Evolutionary conservation across 2,888 invertebrate species (phyloP), one percentile per base, ranked within the genome.

Genomic region (Camponotus fellah): DNA sequence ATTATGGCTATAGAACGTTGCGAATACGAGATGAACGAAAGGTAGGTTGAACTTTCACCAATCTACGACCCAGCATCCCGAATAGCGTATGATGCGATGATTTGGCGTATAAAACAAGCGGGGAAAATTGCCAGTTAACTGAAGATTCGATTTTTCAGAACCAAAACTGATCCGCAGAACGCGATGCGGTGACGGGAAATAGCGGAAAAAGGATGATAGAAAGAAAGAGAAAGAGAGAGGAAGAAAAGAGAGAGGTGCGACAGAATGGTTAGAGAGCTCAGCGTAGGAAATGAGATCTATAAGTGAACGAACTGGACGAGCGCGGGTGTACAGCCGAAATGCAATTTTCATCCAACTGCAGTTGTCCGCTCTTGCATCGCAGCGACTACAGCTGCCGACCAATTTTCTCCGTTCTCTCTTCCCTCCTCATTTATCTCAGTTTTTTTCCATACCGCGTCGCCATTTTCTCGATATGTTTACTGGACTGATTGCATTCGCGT

Each of bases 401-500:
- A 72, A 75, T 82, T 82, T 60, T 82, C 49, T 53, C 72, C 14
- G 68, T 32, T 40, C 82, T 66, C 82, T n/a, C 17, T 4, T 37
- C 37, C 12, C 37, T 60, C 49, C 37, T 66, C 68, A n/a, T 58
- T 32, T 69, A 12, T 69, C 34, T 69, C 34, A 3, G 12, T 83
- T 83, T 79, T 89, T 83, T 64, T 34, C 43, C 64, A 26, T 34
- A 56, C 60, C 12, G 76, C 56, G 58, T 84, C 86, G 71, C 60
- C 86, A 80, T 83, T 86, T 37, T 60, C 79, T 43, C 83, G 66
- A 65, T 84, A 86, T 91, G 88, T 92, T 92, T 92, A 88, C 89
- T 80, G 82, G 87, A 87, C 85, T 92, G 91, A 92, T 92, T 92
- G 92, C 91, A 89, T 92, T 92, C 90, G 90, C 90, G 77, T 86